Percentiles rank a stretch among this genome's conserved stretches.
These are phyloP conservation scores for Ornithoptera priamus DNA, from an alignment of 2,888 invertebrate species.

Conservation along the genomic window DNA sequence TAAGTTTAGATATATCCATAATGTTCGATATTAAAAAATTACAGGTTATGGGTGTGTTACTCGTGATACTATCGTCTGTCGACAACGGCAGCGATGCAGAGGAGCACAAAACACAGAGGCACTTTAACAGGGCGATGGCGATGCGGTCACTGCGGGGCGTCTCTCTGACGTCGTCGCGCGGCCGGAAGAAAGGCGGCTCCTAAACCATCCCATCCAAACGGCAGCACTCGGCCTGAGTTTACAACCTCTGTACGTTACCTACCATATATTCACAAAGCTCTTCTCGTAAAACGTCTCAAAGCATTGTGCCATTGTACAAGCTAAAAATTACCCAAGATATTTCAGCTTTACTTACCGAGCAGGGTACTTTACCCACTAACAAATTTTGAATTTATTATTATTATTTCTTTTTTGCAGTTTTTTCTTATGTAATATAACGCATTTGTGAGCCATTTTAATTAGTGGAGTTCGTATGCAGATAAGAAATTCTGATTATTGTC, in stretches of 20 bases:
- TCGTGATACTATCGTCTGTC: constrained; percentile 89
- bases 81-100: constrained; percentile 77
- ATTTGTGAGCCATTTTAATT: no score
- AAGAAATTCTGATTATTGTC: no score
- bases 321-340: background rate
- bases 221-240: constrained; percentile 35
- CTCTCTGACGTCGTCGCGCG: constrained; percentile 59
- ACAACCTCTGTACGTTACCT: constrained; percentile 29
- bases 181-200: constrained; percentile 69
- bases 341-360: background rate
- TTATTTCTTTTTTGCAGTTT: background rate
- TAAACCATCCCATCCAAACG: constrained; percentile 42
- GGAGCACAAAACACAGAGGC: constrained; percentile 86
- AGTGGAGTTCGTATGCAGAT: no score
- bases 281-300: background rate
- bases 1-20: no score
- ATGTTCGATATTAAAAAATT: background rate
- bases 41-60: constrained; percentile 89
- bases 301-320: background rate
- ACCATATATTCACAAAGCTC: constrained; percentile 7
- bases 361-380: background rate
- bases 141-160: constrained; percentile 88
- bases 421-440: no score
- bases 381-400: no score
- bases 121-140: constrained; percentile 94